These are phyloP conservation scores for Leptinotarsa haldemani DNA, from an alignment of 2,888 invertebrate species.

Conservation along the genomic window DNA sequence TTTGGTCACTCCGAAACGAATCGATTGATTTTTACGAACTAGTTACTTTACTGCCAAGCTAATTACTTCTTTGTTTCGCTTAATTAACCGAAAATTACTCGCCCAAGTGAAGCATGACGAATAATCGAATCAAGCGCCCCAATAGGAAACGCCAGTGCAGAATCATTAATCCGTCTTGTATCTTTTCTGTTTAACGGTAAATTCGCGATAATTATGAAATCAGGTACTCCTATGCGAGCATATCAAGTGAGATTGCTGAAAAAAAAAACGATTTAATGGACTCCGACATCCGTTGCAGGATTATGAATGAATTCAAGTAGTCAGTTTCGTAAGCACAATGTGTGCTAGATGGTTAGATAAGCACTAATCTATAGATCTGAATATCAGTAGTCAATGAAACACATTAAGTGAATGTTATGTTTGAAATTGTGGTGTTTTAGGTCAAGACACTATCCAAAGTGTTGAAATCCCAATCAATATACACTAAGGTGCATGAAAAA, in stretches of 20 bases:
- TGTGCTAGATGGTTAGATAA: constrained; percentile 1
- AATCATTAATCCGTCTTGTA: constrained; percentile 30
- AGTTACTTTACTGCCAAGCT: constrained; percentile 16
- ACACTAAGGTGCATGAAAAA: no score
- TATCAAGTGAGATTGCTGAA: constrained; percentile 26
- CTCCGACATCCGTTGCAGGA: neutral
- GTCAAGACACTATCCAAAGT: no score
- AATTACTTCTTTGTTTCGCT: constrained; percentile 35
- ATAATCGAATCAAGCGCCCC: constrained; percentile 26
- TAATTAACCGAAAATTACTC: constrained; percentile 41
- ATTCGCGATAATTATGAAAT: constrained; percentile 44
- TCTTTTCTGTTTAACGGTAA: constrained; percentile 37
- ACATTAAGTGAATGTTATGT: neutral
- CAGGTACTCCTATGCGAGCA: constrained; percentile 41
- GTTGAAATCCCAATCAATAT: no score
- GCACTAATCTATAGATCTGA: neutral
- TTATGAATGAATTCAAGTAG: constrained; percentile 14
- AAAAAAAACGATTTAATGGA: constrained; percentile 32
- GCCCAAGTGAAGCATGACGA: constrained; percentile 34
- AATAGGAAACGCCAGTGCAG: constrained; percentile 9
- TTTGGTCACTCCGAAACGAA: constrained; percentile 2
- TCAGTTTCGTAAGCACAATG: constrained; percentile 7
- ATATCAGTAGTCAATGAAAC: neutral
- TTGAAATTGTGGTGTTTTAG: neutral
- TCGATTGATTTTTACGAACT: constrained; percentile 18